Base-by-base conservation (phyloP, 1,140 invertebrate species). In the Penaeus japonicus region DNA sequence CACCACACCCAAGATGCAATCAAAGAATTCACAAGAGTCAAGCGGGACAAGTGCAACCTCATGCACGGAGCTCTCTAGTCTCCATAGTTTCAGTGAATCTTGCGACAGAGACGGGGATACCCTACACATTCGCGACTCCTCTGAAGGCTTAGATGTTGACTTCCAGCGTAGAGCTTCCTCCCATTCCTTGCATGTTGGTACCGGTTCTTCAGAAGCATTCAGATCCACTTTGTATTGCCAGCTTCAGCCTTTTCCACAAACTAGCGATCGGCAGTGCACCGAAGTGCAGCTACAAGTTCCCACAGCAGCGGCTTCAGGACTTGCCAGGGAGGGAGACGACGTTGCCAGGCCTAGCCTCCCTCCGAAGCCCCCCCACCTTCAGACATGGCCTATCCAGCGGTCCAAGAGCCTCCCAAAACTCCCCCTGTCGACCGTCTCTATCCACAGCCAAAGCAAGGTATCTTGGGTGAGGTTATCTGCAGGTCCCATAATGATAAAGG, bases 401-500 rank as follows among this genome's bases (percentile, higher is more conserved):
- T 90, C 89, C 85, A 89, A 84, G 78, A 88, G 89, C 83, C 89
- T 89, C 79, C 88, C 88, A 54, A 89, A 91, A 83, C 27, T 84
- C 30, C 78, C 89, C 22, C 55, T 62, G 27, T 59, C 85, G 17
- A 59, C 84, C 73, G 32, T 88, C 87, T 77, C 87, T 55, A 47
- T 84, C 84, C 86, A 77, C 86, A 79, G 15, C 20, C 35, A 83
- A 77, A 85, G 54, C 88, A 87, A 89, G 89, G 89, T 89, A 89
- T 59, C 84, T 86, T 83, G n/a, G 75, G 77, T 83, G 59, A 84
- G 47, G 83, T 57, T 79, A 39, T 80, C 78, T 65, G 77, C 73
- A 77, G 73, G 84, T 77, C 70, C 30, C 70, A 53, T 79, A 3
- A 20, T 54, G 20, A 79, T 83, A 59, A 53, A 82, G 32, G 57